Conservation (phyloP, 2,797 vertebrate species). For the Artibeus jamaicensis region DNA sequence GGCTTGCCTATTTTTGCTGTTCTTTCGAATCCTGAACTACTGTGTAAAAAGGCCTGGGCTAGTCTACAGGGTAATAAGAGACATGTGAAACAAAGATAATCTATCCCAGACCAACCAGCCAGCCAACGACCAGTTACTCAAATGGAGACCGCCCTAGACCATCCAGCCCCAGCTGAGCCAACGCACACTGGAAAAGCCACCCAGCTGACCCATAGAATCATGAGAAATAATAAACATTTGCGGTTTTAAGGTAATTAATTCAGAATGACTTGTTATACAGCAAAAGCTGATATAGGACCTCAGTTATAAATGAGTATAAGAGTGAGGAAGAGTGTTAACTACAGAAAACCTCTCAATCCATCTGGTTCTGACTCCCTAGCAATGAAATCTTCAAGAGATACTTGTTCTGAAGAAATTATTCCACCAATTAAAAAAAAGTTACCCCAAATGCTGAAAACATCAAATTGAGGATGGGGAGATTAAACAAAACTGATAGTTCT, state of each 20-base stretch:
- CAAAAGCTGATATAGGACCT: not conserved
- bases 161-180: not conserved
- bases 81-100: not conserved
- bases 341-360: not conserved
- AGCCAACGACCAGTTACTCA: not conserved
- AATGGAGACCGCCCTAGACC: not conserved
- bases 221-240: not conserved
- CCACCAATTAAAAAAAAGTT: not conserved
- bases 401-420: not conserved
- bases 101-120: not conserved
- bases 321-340: not conserved
- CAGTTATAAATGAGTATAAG: not conserved
- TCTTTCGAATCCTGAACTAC: not conserved
- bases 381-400: not conserved
- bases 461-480: not conserved
- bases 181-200: not conserved
- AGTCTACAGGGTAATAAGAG: not conserved
- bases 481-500: not conserved
- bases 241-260: not conserved
- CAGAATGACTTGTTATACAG: slow-evolving; percentile 3
- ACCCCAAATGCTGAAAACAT: slow-evolving; percentile 3
- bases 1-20: not conserved
- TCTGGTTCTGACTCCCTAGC: not conserved
- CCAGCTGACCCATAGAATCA: not conserved
- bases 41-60: not conserved